Percentiles rank a stretch among this genome's conserved stretches.
Evolutionary conservation across 2,888 invertebrate genomes (phyloP).

Genomic region (Volucella zonaria): DNA sequence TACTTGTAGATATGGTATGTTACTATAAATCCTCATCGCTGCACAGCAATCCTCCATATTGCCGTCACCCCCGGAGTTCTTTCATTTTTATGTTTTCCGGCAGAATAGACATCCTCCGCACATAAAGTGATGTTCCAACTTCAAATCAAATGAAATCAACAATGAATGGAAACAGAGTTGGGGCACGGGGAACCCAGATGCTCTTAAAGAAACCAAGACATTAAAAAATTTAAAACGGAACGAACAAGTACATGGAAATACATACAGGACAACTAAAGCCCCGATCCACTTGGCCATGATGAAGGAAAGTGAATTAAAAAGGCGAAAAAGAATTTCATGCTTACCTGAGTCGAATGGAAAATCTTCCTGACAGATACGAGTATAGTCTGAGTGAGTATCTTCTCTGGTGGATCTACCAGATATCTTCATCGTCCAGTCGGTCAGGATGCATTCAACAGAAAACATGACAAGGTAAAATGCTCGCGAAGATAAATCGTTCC

Average conservation of each 20-base stretch:
- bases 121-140: conserved; percentile 29
- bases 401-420: neutral
- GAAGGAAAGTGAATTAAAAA: conserved; percentile 22
- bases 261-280: neutral
- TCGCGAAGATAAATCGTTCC: conserved; percentile 42
- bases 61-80: neutral
- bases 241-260: conserved; percentile 26
- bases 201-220: neutral
- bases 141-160: conserved; percentile 43
- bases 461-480: conserved; percentile 47
- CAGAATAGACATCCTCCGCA: neutral
- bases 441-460: conserved; percentile 29
- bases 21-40: conserved; percentile 53
- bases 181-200: neutral
- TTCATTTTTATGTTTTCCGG: neutral
- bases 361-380: neutral
- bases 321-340: conserved; percentile 49
- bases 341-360: conserved; percentile 33
- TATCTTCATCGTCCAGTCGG: conserved; percentile 40
- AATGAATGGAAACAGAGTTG: conserved; percentile 2
- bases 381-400: neutral
- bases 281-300: conserved; percentile 37
- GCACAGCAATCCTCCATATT: neutral
- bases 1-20: neutral
- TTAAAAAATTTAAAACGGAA: conserved; percentile 52